Evolutionary conservation across 2,888 invertebrate species (phyloP).

Genomic region (Anthoptus insignis): DNA sequence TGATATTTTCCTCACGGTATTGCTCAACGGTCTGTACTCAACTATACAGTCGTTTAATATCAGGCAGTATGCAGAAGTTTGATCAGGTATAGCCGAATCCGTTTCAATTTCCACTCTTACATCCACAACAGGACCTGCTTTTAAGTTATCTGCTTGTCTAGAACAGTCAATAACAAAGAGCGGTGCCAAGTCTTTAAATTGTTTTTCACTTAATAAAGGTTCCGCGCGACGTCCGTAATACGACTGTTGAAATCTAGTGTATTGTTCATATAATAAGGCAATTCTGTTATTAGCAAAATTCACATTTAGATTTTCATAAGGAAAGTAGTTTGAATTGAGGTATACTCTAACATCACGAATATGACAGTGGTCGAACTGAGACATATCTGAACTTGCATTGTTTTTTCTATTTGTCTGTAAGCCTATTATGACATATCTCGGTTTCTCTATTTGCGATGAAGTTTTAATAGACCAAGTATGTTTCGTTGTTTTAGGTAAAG

Average conservation of each 20-base stretch:
- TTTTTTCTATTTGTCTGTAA: no score
- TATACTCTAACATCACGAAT: neutral
- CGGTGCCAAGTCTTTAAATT: neutral
- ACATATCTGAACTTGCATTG: no score
- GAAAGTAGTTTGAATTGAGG: conserved; percentile 60
- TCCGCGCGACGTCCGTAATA: conserved; percentile 31
- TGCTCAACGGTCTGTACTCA: no score
- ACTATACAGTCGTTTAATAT: no score
- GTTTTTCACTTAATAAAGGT: conserved; percentile 2
- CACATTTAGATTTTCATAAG: conserved; percentile 58
- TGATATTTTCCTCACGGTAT: no score
- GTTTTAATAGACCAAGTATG: no score
- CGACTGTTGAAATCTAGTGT: conserved; percentile 39
- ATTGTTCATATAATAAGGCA: conserved; percentile 41
- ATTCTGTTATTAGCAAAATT: conserved; percentile 46
- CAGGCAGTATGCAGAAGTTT: neutral
- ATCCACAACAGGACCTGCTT: neutral
- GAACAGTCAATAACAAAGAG: neutral
- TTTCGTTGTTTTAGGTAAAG: no score
- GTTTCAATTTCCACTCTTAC: neutral
- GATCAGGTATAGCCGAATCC: neutral
- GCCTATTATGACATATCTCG: no score
- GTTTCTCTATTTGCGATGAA: no score
- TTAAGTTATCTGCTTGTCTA: neutral
- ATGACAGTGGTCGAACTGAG: no score